Evolutionary conservation across 2,797 vertebrate genomes (phyloP), one percentile per base, ranked within the genome.

Genomic region (Cercopithecus diana): DNA sequence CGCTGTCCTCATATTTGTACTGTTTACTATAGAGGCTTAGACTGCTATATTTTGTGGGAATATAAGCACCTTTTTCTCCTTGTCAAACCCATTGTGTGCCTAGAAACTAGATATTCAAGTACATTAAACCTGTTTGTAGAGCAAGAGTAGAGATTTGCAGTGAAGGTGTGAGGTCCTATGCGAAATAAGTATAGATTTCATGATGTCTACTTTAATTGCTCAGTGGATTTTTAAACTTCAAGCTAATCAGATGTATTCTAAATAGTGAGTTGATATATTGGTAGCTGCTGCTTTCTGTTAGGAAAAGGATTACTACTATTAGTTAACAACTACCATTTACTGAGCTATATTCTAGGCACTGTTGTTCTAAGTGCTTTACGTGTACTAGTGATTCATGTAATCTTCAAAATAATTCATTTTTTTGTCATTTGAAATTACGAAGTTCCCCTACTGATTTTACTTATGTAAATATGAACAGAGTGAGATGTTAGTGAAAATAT

Each of bases 351-450:
- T 82, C 57, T 58, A 96, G 41, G 48, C 17, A 94, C 41, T 48
- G 5, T 33, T 91, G 33, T 93, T 48, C 72, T 39, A 91, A 58
- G 22, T 61, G 55, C 24, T 55, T 81, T 45, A 13, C 41, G 11
- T n/a, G 0, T 80, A 72, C 39, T 45, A 77, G 26, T 90, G 43
- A 93, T 57, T 81, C 22, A 92, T 48, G 64, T 41, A 50, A 90
- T 85, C 50, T 84, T 88, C 22, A 94, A 90, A 88, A 77, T 84
- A 94, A 64, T 33, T 17, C n/a, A 87, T 77, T 90, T 30, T 87
- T 76, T 64, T 93, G n/a, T 95, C 50, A 67, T 73, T 36, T 93
- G n/a, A 93, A 95, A 91, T 77, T 57, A 96, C 26, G 19, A 88
- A 85, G 13, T n/a, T 15, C 7, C 22, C 52, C 33, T 77, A 70